A percentile compares a stretch with the other conserved stretches of the same genome.
These are phyloP conservation scores for Cynopterus brachyotis DNA, from an alignment of 2,113 vertebrate genomes.

Conservation along the genomic window DNA sequence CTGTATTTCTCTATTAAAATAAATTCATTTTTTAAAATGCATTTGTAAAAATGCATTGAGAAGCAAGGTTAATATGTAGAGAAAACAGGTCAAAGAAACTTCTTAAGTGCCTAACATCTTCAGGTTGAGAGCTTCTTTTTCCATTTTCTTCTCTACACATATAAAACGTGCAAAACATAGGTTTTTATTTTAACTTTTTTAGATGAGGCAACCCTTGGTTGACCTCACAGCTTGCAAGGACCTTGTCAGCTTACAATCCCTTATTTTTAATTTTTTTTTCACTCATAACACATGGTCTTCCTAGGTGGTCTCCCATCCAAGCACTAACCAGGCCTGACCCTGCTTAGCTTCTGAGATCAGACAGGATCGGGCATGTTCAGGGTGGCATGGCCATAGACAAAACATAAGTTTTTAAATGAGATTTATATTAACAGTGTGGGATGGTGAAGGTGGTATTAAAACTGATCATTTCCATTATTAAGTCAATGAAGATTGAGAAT, in stretches of 20 bases:
- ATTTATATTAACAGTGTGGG: not conserved
- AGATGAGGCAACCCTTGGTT: too few relatives aligned
- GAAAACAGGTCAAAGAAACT: not conserved
- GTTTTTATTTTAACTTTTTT: too few relatives aligned
- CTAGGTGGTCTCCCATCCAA: too few relatives aligned
- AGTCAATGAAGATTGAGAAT: not conserved
- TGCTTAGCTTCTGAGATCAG: too few relatives aligned
- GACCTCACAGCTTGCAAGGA: too few relatives aligned
- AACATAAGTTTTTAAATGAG: not conserved
- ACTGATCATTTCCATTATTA: not conserved
- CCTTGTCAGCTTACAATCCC: too few relatives aligned
- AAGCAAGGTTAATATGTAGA: not conserved
- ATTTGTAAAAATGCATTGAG: not conserved
- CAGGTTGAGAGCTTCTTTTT: not conserved
- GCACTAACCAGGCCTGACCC: too few relatives aligned
- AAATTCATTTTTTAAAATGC: not conserved
- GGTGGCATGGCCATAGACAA: too few relatives aligned
- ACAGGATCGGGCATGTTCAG: too few relatives aligned
- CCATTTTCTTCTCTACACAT: not conserved
- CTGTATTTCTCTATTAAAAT: conserved; percentile 22
- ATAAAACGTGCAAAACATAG: not conserved
- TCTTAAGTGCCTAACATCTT: not conserved
- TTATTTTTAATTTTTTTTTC: too few relatives aligned
- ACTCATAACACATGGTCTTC: too few relatives aligned
- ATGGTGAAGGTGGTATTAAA: not conserved